A percentile compares a stretch with the other conserved stretches of the same genome.
Evolutionary conservation across 2,888 invertebrate genomes (phyloP).

Genomic region (Ectemnius continuus): DNA sequence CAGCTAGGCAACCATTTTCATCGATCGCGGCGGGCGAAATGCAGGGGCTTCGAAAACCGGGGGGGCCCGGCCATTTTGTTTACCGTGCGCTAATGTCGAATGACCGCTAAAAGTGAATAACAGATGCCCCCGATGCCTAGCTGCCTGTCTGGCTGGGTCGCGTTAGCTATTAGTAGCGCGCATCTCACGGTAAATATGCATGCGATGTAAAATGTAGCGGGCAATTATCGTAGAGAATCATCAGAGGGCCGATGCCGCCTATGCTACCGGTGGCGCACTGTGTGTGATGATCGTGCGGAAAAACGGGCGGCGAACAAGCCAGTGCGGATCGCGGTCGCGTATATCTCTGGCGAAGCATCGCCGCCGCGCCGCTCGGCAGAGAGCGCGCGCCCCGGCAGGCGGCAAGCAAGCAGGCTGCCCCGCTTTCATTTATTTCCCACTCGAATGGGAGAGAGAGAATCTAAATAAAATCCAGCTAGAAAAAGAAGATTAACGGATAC

Average conservation of each 20-base stretch:
- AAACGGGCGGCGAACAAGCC: too few relatives aligned
- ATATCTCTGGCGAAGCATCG: too few relatives aligned
- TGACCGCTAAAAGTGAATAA: constrained; percentile 54
- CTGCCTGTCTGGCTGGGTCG: background rate
- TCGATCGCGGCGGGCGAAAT: constrained; percentile 48
- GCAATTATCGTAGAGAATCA: constrained; percentile 14
- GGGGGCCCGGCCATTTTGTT: constrained; percentile 55
- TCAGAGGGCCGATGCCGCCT: background rate
- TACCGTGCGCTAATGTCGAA: constrained; percentile 52
- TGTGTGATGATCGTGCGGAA: too few relatives aligned
- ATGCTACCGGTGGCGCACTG: too few relatives aligned
- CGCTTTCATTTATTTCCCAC: constrained; percentile 4
- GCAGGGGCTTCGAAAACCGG: constrained; percentile 44
- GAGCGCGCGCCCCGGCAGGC: too few relatives aligned
- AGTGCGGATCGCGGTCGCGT: too few relatives aligned
- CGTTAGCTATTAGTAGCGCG: constrained; percentile 24
- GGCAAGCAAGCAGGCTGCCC: background rate
- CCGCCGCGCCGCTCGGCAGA: too few relatives aligned
- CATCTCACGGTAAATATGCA: background rate
- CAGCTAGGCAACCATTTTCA: constrained; percentile 62
- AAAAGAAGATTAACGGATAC: too few relatives aligned
- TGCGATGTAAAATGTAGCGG: background rate
- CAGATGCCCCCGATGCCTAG: constrained; percentile 16
- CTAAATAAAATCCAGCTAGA: background rate
- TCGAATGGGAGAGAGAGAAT: background rate